These are phyloP conservation scores for Chalcosyrphus nemorum DNA, from an alignment of 2,888 invertebrate species.

Conservation along the genomic window DNA sequence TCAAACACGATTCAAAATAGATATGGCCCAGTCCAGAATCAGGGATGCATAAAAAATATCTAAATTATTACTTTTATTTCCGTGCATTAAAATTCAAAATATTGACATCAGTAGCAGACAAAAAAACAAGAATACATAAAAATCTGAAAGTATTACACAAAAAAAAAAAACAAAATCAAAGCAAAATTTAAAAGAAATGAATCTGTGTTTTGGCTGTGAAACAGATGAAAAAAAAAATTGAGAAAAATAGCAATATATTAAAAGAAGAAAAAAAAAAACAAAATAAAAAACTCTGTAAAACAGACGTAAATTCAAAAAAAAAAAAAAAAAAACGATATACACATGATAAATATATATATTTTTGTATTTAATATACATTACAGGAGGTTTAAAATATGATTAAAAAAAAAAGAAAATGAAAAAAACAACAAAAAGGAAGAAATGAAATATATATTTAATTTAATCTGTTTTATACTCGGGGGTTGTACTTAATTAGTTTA, in stretches of 20 bases:
- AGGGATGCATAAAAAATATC: not conserved
- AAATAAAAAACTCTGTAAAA: conserved; percentile 61
- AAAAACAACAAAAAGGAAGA: conserved; percentile 1
- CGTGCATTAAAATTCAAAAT: not conserved
- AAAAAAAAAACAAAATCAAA: conserved; percentile 41
- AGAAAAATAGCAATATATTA: conserved; percentile 52
- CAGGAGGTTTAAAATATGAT: conserved; percentile 45
- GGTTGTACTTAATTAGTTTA: conserved; percentile 59
- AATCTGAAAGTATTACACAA: not conserved
- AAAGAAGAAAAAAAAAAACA: conserved; percentile 51
- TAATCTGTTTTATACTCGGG: conserved; percentile 66
- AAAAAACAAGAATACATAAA: not conserved
- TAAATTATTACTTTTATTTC: not conserved
- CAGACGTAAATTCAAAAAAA: conserved; percentile 65
- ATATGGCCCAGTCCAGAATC: too few relatives aligned
- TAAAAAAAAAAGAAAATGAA: conserved; percentile 7
- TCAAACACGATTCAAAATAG: too few relatives aligned
- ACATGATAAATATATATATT: conserved; percentile 72
- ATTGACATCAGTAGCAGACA: conserved; percentile 43
- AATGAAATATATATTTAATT: conserved; percentile 37
- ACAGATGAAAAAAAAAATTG: conserved; percentile 78
- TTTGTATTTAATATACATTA: conserved; percentile 67
- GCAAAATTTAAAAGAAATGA: conserved; percentile 74
- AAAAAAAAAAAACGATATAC: conserved; percentile 59
- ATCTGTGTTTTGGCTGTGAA: conserved; percentile 82